Conservation (phyloP, 2,113 vertebrate genomes). For the Burhinus bistriatus region DNA sequence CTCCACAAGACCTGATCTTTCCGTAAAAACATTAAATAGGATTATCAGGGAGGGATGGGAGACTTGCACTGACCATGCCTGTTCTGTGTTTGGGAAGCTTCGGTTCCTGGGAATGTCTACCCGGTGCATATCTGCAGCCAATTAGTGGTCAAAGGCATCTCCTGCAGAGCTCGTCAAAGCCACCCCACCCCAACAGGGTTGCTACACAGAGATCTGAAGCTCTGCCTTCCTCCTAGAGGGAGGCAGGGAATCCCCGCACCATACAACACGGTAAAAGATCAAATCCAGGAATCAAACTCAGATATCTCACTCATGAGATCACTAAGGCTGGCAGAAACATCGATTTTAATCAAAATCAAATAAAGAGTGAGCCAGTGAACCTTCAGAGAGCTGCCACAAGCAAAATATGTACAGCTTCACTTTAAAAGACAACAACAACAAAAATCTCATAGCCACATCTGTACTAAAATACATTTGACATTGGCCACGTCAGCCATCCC, state of each 20-base stretch:
- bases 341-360: constrained; percentile 60
- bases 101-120: background rate
- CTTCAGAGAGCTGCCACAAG: constrained; percentile 32
- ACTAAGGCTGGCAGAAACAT: constrained; percentile 25
- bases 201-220: background rate
- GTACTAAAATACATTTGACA: background rate
- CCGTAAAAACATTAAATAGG: background rate
- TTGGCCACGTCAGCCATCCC: background rate
- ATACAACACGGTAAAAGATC: background rate
- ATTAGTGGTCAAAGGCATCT: background rate
- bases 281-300: background rate
- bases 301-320: constrained; percentile 17
- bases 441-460: background rate
- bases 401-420: constrained; percentile 5
- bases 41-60: background rate
- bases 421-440: constrained; percentile 13
- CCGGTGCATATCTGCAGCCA: background rate
- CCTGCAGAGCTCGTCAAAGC: background rate
- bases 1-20: background rate
- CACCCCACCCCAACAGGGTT: background rate
- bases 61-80: background rate
- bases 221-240: background rate
- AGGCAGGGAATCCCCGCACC: background rate
- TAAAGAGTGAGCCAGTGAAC: constrained; percentile 18
- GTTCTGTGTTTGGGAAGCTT: background rate